Percentiles rank a stretch among this genome's conserved stretches.
These are phyloP conservation scores for Hemicrepidius hirtus DNA, from an alignment of 2,888 invertebrate genomes.

Conservation along the genomic window DNA sequence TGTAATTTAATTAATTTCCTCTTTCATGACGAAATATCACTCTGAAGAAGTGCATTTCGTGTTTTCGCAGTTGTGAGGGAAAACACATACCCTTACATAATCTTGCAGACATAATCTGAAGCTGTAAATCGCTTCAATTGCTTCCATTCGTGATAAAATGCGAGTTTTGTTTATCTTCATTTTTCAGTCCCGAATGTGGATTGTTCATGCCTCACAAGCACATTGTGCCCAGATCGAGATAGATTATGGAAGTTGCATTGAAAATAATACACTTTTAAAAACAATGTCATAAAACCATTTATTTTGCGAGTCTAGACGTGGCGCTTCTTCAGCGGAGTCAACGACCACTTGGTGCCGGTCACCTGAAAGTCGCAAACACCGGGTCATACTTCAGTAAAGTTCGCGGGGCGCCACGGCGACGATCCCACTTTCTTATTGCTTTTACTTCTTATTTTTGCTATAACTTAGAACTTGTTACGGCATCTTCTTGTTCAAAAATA, in stretches of 20 bases:
- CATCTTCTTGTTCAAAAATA: constrained; percentile 44
- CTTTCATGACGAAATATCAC: constrained; percentile 21
- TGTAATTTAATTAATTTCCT: constrained; percentile 28
- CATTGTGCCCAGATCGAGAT: constrained; percentile 39
- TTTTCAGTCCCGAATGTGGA: constrained; percentile 30
- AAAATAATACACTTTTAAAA: constrained; percentile 58
- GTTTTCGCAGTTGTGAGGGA: not conserved
- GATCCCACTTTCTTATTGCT: constrained; percentile 46
- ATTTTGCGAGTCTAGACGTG: constrained; percentile 62
- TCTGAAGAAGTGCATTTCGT: constrained; percentile 9
- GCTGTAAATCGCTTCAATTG: constrained; percentile 20
- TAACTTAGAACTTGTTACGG: constrained; percentile 32
- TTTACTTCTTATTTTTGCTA: constrained; percentile 43
- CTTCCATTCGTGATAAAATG: constrained; percentile 25
- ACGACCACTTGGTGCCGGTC: constrained; percentile 63
- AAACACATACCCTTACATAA: constrained; percentile 11
- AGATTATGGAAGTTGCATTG: constrained; percentile 41
- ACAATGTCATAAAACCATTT: constrained; percentile 60
- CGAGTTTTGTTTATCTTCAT: constrained; percentile 19
- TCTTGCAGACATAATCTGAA: constrained; percentile 13
- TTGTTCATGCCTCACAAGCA: constrained; percentile 29
- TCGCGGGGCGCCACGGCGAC: constrained; percentile 52
- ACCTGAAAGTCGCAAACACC: constrained; percentile 63
- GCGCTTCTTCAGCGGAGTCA: constrained; percentile 62
- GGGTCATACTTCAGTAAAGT: constrained; percentile 57